Evolutionary conservation across 92 coral and sea anemone genomes (phyloP).

Genomic region (Pocillopora grandis): DNA sequence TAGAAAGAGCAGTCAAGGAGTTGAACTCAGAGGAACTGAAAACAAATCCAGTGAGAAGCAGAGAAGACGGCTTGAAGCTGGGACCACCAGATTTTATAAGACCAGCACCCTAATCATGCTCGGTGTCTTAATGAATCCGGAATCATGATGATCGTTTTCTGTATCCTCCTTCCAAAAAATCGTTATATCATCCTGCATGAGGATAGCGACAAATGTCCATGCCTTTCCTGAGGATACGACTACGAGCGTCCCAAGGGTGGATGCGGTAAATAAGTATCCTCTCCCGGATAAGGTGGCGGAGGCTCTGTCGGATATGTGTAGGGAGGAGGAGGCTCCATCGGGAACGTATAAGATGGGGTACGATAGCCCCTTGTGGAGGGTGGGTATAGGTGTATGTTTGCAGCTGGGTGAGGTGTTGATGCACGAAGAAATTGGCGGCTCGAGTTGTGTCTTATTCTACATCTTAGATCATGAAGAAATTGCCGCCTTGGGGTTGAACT

Average conservation of each 20-base stretch:
- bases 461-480: background rate
- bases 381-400: background rate
- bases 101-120: too few species aligned
- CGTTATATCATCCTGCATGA: background rate
- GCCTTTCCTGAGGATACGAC: background rate
- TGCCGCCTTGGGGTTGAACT: background rate
- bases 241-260: background rate
- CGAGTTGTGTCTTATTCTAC: background rate
- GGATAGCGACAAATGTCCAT: background rate
- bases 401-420: too few species aligned
- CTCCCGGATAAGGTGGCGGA: slow-evolving; percentile 6
- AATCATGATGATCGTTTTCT: background rate
- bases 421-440: background rate
- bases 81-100: too few species aligned
- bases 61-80: too few species aligned
- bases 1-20: too few species aligned
- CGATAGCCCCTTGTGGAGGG: background rate
- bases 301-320: background rate
- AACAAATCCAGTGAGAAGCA: too few species aligned
- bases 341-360: background rate
- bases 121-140: too few species aligned
- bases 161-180: background rate
- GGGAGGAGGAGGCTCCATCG: background rate
- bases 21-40: too few species aligned
- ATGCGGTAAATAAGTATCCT: background rate